phyloP scores from a whole-genome alignment of 2,888 invertebrate species.

The Ctena decussata region DNA sequence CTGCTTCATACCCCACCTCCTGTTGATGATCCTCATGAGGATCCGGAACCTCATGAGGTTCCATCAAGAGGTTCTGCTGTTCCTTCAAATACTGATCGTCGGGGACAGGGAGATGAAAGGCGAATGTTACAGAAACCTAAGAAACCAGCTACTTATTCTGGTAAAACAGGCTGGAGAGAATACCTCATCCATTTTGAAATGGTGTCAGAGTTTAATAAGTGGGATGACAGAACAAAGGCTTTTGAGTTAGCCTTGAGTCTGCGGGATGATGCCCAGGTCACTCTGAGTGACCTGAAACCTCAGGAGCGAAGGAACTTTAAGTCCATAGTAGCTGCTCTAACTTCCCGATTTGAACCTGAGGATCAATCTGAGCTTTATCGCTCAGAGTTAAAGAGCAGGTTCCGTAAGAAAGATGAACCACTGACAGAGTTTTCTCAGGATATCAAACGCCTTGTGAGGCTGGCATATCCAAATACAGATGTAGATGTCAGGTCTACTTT shows the following conservation, averaged over 20 bases:
- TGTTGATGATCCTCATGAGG: constrained; percentile 12
- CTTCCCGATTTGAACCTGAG: constrained; percentile 16
- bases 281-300: not conserved
- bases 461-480: constrained; percentile 3
- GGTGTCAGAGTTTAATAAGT: not conserved
- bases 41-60: not conserved
- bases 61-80: not conserved
- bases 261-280: not conserved
- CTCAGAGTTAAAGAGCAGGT: not conserved
- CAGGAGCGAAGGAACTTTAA: not conserved
- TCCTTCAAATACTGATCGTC: not conserved
- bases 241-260: constrained; percentile 1
- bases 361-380: constrained; percentile 5
- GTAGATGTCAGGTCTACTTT: not conserved
- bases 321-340: not conserved
- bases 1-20: too few species aligned
- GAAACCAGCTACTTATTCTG: not conserved
- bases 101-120: not conserved
- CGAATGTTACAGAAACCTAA: not conserved
- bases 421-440: constrained; percentile 16
- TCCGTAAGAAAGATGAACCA: not conserved
- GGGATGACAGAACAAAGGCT: not conserved
- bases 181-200: constrained; percentile 10
- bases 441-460: constrained; percentile 1
- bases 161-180: not conserved